Percentiles rank a stretch among this genome's conserved stretches.
These are phyloP conservation scores for Apamea epomidion DNA, from an alignment of 2,888 invertebrate genomes.

Conservation along the genomic window DNA sequence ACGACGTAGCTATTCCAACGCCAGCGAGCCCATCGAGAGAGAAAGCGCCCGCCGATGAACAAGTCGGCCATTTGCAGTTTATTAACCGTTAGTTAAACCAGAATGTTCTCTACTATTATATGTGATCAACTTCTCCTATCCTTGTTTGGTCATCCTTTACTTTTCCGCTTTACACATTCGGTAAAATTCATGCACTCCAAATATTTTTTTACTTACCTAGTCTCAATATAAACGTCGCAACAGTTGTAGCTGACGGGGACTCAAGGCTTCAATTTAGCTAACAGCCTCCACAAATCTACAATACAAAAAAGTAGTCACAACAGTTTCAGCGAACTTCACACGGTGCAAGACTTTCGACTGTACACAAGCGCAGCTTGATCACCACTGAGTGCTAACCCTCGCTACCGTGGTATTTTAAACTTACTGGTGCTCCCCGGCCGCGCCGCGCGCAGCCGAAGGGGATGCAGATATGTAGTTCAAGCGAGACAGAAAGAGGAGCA, in stretches of 20 bases:
- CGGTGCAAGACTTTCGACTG: constrained; percentile 72
- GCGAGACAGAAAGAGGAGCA: constrained; percentile 82
- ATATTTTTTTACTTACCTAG: constrained; percentile 78
- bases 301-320: constrained; percentile 81
- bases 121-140: constrained; percentile 38
- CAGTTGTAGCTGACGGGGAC: constrained; percentile 70
- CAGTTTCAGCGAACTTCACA: constrained; percentile 75
- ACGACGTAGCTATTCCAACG: constrained; percentile 52
- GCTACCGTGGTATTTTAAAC: constrained; percentile 86
- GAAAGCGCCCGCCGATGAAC: constrained; percentile 81
- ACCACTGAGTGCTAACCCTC: constrained; percentile 85
- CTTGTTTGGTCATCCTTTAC: constrained; percentile 56
- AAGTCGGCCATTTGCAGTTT: constrained; percentile 86
- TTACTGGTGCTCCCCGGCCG: constrained; percentile 83
- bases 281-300: constrained; percentile 77
- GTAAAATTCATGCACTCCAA: constrained; percentile 58
- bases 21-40: constrained; percentile 71
- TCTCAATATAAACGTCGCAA: constrained; percentile 68
- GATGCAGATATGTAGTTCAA: constrained; percentile 75
- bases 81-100: constrained; percentile 69
- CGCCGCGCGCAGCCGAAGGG: constrained; percentile 69
- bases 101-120: constrained; percentile 55
- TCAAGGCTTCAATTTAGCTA: constrained; percentile 69
- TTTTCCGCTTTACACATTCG: constrained; percentile 48
- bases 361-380: constrained; percentile 81